These are phyloP conservation scores for Karalla daura DNA, from an alignment of 2,797 vertebrate species.

Conservation along the genomic window DNA sequence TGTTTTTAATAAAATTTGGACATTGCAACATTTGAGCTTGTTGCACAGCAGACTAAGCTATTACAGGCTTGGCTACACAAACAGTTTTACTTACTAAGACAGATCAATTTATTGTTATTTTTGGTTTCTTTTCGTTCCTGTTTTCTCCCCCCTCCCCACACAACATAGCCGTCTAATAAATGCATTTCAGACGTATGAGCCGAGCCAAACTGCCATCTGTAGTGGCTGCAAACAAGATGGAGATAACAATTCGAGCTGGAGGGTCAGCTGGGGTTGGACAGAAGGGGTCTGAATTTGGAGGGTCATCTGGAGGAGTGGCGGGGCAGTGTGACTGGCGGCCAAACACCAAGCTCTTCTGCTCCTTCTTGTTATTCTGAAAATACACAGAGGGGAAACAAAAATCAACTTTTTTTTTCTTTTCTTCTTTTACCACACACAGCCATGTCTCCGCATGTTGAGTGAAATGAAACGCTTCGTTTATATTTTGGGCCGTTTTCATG, in stretches of 20 bases:
- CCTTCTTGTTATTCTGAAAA: slow-evolving; percentile 3
- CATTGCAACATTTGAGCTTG: too few species aligned
- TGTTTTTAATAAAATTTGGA: neutral
- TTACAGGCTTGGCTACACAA: neutral
- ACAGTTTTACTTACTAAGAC: neutral
- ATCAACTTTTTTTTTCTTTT: too few species aligned
- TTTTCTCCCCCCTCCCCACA: neutral
- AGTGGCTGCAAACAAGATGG: slow-evolving; percentile 30
- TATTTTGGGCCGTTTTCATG: neutral
- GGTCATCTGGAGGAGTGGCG: slow-evolving; percentile 25
- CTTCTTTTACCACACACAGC: neutral
- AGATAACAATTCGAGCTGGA: slow-evolving; percentile 26
- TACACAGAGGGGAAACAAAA: neutral
- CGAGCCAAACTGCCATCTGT: slow-evolving; percentile 28
- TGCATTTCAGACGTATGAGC: slow-evolving; percentile 27
- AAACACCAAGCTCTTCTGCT: slow-evolving; percentile 1
- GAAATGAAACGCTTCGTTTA: neutral
- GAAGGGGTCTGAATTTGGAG: slow-evolving; percentile 20
- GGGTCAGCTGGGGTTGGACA: slow-evolving; percentile 38
- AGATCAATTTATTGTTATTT: neutral
- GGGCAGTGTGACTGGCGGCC: neutral
- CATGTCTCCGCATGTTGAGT: neutral
- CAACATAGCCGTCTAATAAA: slow-evolving; percentile 16
- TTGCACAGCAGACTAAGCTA: neutral
- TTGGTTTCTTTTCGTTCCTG: neutral